Conservation (phyloP, 2,113 vertebrate genomes). For the Chaetodon trifascialis region DNA sequence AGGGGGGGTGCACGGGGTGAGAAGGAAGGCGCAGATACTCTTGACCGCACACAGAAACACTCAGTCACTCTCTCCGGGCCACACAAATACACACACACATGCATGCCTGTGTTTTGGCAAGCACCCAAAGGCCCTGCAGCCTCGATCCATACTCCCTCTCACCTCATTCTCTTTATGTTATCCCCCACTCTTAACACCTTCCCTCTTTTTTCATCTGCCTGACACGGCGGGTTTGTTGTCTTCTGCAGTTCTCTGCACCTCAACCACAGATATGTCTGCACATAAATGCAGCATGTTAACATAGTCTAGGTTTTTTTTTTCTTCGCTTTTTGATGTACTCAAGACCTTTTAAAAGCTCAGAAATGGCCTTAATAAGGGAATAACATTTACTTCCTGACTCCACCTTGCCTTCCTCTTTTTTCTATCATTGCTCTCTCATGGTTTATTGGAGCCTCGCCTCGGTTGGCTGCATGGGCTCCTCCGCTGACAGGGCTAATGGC, state of each 20-base stretch:
- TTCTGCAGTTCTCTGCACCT: slow-evolving; percentile 32
- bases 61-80: slow-evolving; percentile 65
- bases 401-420: slow-evolving; percentile 19
- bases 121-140: slow-evolving; percentile 68
- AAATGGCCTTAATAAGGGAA: not conserved
- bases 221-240: slow-evolving; percentile 48
- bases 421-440: slow-evolving; percentile 11
- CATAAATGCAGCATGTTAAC: slow-evolving; percentile 29
- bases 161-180: slow-evolving; percentile 57
- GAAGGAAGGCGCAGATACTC: slow-evolving; percentile 40
- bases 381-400: slow-evolving; percentile 1
- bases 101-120: slow-evolving; percentile 69
- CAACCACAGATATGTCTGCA: slow-evolving; percentile 40
- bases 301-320: not conserved
- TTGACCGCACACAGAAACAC: slow-evolving; percentile 61
- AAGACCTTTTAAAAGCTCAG: slow-evolving; percentile 1
- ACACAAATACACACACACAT: slow-evolving; percentile 54
- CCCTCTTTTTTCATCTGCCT: slow-evolving; percentile 42
- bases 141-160: slow-evolving; percentile 59
- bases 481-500: slow-evolving; percentile 5
- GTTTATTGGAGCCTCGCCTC: slow-evolving; percentile 4
- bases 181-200: slow-evolving; percentile 57
- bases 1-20: slow-evolving; percentile 15
- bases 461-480: slow-evolving; percentile 8
- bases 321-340: not conserved